Conservation (phyloP, 1,140 invertebrate species). For the Mylabris phalerata region DNA sequence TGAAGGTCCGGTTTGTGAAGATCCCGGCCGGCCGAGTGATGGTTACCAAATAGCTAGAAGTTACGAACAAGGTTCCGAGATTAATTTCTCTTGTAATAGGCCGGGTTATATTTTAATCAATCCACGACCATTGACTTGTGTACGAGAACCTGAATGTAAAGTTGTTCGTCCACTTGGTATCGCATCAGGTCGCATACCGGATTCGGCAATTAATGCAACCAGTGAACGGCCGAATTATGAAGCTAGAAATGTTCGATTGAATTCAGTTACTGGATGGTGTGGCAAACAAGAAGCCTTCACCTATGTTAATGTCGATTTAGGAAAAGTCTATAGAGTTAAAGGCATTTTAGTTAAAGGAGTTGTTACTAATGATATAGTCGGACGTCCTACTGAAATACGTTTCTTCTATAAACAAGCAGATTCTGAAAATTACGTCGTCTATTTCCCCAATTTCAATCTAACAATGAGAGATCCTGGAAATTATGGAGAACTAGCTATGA, state of each 20-base stretch:
- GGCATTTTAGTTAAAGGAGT: constrained; percentile 89
- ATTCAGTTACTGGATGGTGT: constrained; percentile 93
- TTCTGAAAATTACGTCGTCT: constrained; percentile 90
- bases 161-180: constrained; percentile 87
- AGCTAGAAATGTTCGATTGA: constrained; percentile 81
- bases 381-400: constrained; percentile 87
- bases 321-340: constrained; percentile 83
- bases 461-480: constrained; percentile 90
- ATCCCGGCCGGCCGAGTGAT: constrained; percentile 89
- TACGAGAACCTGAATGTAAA: constrained; percentile 87
- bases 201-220: constrained; percentile 93
- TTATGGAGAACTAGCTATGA: constrained; percentile 92
- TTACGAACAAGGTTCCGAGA: constrained; percentile 89
- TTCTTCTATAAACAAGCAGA: constrained; percentile 96
- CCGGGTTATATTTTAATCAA: constrained; percentile 92
- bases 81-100: constrained; percentile 81
- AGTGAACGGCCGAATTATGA: constrained; percentile 88
- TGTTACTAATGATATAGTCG: constrained; percentile 90
- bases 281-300: constrained; percentile 91
- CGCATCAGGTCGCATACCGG: constrained; percentile 85
- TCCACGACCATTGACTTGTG: constrained; percentile 81
- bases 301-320: constrained; percentile 90
- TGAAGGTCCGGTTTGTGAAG: constrained; percentile 91
- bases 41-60: constrained; percentile 82
- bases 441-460: constrained; percentile 92